Evolutionary conservation across 2,888 invertebrate species (phyloP), one percentile per base, ranked within the genome.

Genomic region (Parthenolecanium corni): DNA sequence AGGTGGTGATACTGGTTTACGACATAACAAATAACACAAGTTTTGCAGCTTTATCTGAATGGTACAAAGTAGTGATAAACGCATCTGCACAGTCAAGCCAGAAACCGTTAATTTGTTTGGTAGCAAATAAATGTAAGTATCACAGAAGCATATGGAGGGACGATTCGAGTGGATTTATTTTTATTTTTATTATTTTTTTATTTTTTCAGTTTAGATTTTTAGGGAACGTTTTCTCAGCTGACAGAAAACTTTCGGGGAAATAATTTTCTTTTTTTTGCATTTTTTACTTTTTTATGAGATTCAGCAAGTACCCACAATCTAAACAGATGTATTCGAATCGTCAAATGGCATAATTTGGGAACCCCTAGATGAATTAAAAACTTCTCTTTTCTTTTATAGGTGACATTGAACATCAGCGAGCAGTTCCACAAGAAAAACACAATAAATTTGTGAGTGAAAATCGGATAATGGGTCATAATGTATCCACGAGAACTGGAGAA

Each of bases 11-110:
- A 58, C 76, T 91, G 67, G 85, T 89, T 0, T 91, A 89, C 72
- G 91, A 92, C 72, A 81, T 92, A 61, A 89, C 89, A 31, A 88
- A 85, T 72, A 76, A 80, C 52, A 78, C 81, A 68, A 89, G 88
- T 72, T 91, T 92, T 73, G 87, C 88, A 64, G 82, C 81, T 70
- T 74, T 90, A 18, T 76, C 77, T 42, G 77, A 80, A 57, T 93
- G 92, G 92, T 76, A 87, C 66, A 73, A 75, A 1, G 75, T 75
- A 65, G 62, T 67, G 4, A 64, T 66, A 23, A 65, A 61, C 21
- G 23, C 49, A n/a, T 12, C 23, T 23, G 65, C 64, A 3, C 51
- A 67, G 2, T 63, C 53, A n/a, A 53, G 58, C 11, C 66, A 64
- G 21, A 76, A 77, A 68, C 81, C 82, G 0, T 58, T 58, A 20